A percentile compares a stretch with the other conserved stretches of the same genome.
phyloP scores from a whole-genome alignment of 2,113 vertebrate species.

The Solea senegalensis region DNA sequence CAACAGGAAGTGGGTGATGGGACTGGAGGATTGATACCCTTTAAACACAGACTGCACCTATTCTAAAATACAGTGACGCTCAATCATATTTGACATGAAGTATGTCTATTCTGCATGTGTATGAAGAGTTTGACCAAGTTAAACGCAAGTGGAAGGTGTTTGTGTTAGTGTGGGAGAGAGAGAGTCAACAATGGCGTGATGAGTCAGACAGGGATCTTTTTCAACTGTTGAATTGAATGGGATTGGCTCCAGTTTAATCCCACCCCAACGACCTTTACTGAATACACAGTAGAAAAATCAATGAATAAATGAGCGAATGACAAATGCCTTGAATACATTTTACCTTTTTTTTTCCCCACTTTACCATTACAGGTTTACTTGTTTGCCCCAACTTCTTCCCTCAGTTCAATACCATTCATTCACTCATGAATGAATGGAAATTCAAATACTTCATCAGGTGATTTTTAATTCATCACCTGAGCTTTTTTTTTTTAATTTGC shows the following conservation, averaged over 20 bases:
- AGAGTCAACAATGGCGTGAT: neutral
- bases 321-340: too few species aligned
- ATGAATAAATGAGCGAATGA: too few species aligned
- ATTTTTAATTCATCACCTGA: too few species aligned
- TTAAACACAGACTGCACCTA: slow-evolving; percentile 38
- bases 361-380: neutral
- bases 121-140: slow-evolving; percentile 1
- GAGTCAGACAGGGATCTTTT: neutral
- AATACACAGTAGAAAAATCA: too few species aligned
- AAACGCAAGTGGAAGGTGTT: neutral
- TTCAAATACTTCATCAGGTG: too few species aligned
- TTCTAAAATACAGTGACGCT: slow-evolving; percentile 31
- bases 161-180: neutral
- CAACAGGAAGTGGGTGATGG: slow-evolving; percentile 54
- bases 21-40: slow-evolving; percentile 25
- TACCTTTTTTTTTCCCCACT: neutral
- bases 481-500: too few species aligned
- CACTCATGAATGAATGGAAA: too few species aligned
- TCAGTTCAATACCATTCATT: neutral
- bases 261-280: too few species aligned
- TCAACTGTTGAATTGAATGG: neutral
- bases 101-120: neutral
- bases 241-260: neutral
- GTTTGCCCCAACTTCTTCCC: slow-evolving; percentile 2
- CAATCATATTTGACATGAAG: slow-evolving; percentile 9